These are phyloP conservation scores for Lasioglossum leucozonium DNA, from an alignment of 2,888 invertebrate species.

Conservation along the genomic window DNA sequence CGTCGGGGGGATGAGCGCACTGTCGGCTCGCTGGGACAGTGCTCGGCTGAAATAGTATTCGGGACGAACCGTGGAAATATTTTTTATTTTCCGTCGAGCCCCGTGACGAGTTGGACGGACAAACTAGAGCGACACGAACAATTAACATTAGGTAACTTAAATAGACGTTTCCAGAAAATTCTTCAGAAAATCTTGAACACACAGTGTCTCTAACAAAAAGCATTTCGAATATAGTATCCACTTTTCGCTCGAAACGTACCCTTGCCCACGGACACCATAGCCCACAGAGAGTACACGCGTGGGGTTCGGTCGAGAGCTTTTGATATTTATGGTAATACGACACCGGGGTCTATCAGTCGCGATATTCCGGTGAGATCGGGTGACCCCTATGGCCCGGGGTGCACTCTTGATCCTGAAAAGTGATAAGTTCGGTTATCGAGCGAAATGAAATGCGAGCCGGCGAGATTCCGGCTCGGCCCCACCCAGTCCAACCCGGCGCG, in stretches of 20 bases:
- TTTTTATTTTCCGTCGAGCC: not conserved
- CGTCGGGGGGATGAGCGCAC: conserved; percentile 1
- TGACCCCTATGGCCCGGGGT: conserved; percentile 55
- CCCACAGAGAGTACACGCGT: not conserved
- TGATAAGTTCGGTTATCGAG: conserved; percentile 58
- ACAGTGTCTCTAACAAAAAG: not conserved
- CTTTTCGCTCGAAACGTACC: not conserved
- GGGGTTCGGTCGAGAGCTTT: not conserved
- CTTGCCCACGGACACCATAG: not conserved
- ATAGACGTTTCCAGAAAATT: not conserved
- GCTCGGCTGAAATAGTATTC: not conserved
- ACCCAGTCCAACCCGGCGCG: not conserved
- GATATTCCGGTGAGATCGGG: conserved; percentile 57
- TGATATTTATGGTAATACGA: conserved; percentile 70
- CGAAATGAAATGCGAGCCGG: conserved; percentile 54
- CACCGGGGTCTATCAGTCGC: conserved; percentile 63
- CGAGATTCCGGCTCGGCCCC: conserved; percentile 27
- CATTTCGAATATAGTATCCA: not conserved
- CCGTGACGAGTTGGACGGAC: not conserved
- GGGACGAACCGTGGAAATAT: not conserved
- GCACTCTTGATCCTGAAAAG: conserved; percentile 50
- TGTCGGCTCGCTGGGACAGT: not conserved
- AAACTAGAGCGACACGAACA: no score
- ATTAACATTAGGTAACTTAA: not conserved
- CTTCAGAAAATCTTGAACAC: no score